Conservation (phyloP, 1,140 invertebrate genomes). For the Aphelenchoides besseyi region DNA sequence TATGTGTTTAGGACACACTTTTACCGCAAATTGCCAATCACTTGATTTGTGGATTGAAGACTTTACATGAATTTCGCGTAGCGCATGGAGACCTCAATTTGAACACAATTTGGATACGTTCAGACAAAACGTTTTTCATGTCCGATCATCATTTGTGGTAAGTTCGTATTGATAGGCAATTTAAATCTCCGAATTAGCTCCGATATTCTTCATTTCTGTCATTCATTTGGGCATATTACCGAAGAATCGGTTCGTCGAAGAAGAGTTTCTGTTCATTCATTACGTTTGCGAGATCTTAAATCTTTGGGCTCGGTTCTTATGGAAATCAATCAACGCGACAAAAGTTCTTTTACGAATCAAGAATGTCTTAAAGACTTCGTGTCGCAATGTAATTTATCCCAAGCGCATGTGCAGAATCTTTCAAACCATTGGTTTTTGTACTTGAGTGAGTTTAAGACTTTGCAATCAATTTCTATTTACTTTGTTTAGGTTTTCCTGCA, state of each 20-base stretch:
- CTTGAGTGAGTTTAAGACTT: not conserved
- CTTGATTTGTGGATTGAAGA: conserved; percentile 10
- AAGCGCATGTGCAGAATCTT: not conserved
- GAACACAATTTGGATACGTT: not conserved
- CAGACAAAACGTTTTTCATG: conserved; percentile 7
- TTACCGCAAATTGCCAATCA: conserved; percentile 14
- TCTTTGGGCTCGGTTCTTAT: not conserved
- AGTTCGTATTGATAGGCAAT: not conserved
- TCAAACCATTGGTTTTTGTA: conserved; percentile 14
- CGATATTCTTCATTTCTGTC: not conserved
- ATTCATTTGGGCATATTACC: not conserved
- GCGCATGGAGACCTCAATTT: not conserved
- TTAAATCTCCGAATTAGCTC: not conserved
- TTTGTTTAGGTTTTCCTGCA: not conserved
- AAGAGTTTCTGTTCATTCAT: not conserved
- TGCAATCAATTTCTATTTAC: not conserved
- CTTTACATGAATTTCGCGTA: not conserved
- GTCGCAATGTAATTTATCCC: not conserved
- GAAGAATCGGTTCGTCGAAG: not conserved
- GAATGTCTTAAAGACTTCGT: not conserved
- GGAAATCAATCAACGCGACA: not conserved
- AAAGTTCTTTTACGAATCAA: not conserved
- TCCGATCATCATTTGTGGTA: not conserved
- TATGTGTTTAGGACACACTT: conserved; percentile 2
- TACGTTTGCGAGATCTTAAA: not conserved